Base-by-base conservation (phyloP, 2,113 vertebrate genomes). In the Phylloscopus trochiloides region DNA sequence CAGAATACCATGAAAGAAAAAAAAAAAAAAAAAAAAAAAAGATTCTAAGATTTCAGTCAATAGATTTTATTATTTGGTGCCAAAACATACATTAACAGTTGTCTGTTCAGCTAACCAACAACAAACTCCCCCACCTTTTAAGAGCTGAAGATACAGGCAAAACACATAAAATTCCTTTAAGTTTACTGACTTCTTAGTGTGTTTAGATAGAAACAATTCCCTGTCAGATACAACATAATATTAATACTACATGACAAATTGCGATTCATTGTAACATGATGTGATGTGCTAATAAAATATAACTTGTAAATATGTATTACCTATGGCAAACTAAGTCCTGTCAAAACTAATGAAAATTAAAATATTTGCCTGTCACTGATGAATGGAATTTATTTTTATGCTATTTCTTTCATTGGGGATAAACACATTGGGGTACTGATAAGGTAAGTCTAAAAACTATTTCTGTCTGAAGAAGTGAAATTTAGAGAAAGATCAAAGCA, bases 321-420 rank as follows among this genome's bases (percentile, higher is more conserved):
- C 92, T 73, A 55, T 86, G 88, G 96, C 95, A 97, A 95, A 70
- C 59, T 85, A 88, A 91, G n/a, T 55, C 71, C 50, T 95, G 94
- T 96, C 96, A 97, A 88, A 96, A 79, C 45, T 66, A 90, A 96
- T 96, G 54, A 94, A 95, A 96, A 93, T 81, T 81, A 75, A 81
- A 91, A 61, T 74, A 94, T 83, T 93, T 93, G 7, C 31, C 51
- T 92, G 85, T 74, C 79, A 87, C 17, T 84, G 68, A 90, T 66
- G 57, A 94, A 50, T 48, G 72, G 38, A 73, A 92, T 26, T 90
- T 96, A 72, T 59, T 92, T 95, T 91, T 77, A 70, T 54, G 28
- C 31, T 88, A 6, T 77, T 94, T 28, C 34, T 74, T 86, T 86
- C 40, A 40, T 40, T 40, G 13, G 13, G 40, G 40, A 52, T 73